Base-by-base conservation (phyloP, 2,888 invertebrate genomes). In the Pecten maximus region DNA sequence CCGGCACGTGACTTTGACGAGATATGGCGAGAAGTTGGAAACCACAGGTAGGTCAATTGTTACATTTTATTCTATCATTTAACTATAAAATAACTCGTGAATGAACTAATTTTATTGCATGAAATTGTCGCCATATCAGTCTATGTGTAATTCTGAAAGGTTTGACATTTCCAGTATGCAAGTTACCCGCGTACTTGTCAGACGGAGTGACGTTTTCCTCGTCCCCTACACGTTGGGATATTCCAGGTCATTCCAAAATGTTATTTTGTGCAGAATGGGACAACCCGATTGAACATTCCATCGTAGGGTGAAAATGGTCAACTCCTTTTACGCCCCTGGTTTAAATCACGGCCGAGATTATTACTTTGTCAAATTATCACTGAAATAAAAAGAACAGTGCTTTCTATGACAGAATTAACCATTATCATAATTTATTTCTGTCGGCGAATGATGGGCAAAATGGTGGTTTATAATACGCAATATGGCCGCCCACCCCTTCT, bases 241-340 rank as follows among this genome's bases (percentile, higher is more conserved):
- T 89, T 89, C 91, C 91, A 91, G 91, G 91, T 91, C 91, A 91
- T 89, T 90, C 91, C 91, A 91, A 91, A 88, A 48, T 91, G 87
- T 50, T 48, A 60, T 39, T 90, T 90, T 88, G 87, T 88, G 89
- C 89, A 93, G 91, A 94, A 93, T 94, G 95, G 95, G 93, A 94
- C 94, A 93, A 93, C 93, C 95, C 94, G 90, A 87, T 35, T 74
- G 74, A 74, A 74, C 74, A 35, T 74, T 54, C 54, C 54, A 74
- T 74, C 74, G 28, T 35, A 35, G 74, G 74, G 74, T 74, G 74
- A 44, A 87, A 60, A 40, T 89, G 87, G 91, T 88, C 91, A 89
- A 54, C 35, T 86, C 86, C 39, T 16, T 28, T 44, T 40, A 50
- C 74, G 88, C 40, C 40, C 8, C 12, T 19, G 8, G 8, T 10